Evolutionary conservation across 2,113 vertebrate species (phyloP).

Genomic region (Oreochromis niloticus): DNA sequence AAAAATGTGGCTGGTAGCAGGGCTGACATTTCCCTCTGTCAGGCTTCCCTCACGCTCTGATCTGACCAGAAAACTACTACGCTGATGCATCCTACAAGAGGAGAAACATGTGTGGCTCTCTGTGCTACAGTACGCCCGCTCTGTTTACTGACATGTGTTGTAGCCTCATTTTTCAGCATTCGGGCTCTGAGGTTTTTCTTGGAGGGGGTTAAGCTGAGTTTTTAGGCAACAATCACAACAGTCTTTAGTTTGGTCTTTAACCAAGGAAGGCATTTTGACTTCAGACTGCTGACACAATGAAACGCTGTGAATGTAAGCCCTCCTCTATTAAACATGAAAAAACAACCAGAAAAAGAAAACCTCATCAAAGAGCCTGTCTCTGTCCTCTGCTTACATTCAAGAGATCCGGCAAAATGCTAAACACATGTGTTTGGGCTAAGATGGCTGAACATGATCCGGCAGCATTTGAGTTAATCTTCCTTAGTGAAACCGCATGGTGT

Average conservation of each 20-base stretch:
- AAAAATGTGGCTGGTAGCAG: conserved; percentile 32
- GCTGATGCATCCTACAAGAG: not conserved
- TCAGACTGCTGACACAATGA: conserved; percentile 59
- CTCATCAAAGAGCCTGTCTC: conserved; percentile 58
- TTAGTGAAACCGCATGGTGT: conserved; percentile 60
- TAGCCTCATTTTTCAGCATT: not conserved
- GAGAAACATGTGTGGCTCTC: not conserved
- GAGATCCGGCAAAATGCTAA: conserved; percentile 54
- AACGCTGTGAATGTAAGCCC: conserved; percentile 23
- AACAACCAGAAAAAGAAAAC: not conserved
- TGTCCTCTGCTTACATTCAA: conserved; percentile 58
- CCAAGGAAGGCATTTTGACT: conserved; percentile 41
- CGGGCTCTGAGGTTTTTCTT: conserved; percentile 8
- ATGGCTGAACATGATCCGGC: conserved; percentile 55
- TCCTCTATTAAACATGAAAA: conserved; percentile 41
- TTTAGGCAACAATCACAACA: conserved; percentile 16
- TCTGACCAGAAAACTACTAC: conserved; percentile 24
- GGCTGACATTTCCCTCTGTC: conserved; percentile 57
- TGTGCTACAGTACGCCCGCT: not conserved
- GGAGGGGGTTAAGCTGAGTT: not conserved
- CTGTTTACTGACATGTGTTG: conserved; percentile 19
- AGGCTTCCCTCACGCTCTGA: conserved; percentile 26
- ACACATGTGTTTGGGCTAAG: conserved; percentile 68
- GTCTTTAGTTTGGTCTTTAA: conserved; percentile 37
- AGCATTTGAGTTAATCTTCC: conserved; percentile 60